Base-by-base conservation (phyloP, 2,797 vertebrate species). In the Tokudaia tokunoshimensis region DNA sequence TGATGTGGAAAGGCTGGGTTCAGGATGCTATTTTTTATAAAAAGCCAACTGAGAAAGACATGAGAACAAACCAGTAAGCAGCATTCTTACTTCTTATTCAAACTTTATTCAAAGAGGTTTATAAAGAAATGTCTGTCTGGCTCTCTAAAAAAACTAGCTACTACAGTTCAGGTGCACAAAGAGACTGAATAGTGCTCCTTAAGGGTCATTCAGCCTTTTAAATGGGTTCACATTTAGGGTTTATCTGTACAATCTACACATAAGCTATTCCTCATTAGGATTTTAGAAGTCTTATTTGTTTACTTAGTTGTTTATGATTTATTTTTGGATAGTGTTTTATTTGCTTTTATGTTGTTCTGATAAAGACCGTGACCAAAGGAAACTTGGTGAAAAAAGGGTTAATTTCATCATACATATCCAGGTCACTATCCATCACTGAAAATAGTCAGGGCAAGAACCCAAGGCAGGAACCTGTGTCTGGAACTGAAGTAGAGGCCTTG, bases 161-260 rank as follows among this genome's bases (percentile, higher is more conserved):
- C 3, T 59, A 74, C 50, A 63, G 7, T 31, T 3, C 72, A 41
- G 9, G 12, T 63, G 6, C 31, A 47, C 31, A 63, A 26, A 63
- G 37, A 57, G 26, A 2, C 15, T 22, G 55, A 85, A 20, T 26
- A n/a, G 3, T 44, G 13, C 17, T 65, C 41, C 7, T 8, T 20
- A 17, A n/a, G 10, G 31, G 24, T 41, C 34, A 31, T 61, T 24
- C 44, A 29, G 19, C 80, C 26, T 83, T 47, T 57, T 19, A 74
- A 14, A 44, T 1, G 17, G 6, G 61, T 55, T 81, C 26, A 81
- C 50, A 52, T 31, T 97, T 63, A 72, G 20, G 63, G 22, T 78
- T 97, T 24, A 57, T 85, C n/a, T 92, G 47, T 24, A 76, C 88
- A 26, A 92, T 44, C 29, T 57, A 75, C 80, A 76, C 7, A 24